Evolutionary conservation across 2,888 invertebrate genomes (phyloP), one percentile per base, ranked within the genome.

Genomic region (Bugula neritina): DNA sequence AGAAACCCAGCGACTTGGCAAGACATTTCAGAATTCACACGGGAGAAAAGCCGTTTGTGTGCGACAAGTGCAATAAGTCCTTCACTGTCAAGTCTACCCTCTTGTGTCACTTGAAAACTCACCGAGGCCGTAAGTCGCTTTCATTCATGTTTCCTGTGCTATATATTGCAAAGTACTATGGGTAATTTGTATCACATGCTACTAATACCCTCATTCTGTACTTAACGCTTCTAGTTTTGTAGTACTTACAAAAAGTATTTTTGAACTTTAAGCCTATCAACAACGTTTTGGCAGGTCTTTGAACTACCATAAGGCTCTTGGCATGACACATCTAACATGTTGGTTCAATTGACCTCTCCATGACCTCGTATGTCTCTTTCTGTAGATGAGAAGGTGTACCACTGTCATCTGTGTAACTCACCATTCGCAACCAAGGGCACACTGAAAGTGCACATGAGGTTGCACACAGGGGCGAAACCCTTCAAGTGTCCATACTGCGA

Each of bases 401-500:
- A 78, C 71, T 85, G 85, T 74, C 84, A 84, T 73, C 78, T 84
- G 0, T 85, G 85, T 75, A 74, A 75, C 54, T 81, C 83, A n/a
- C 74, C 79, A 73, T 85, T 85, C 75, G 81, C 84, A 31, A 84
- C 84, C 1, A 84, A 84, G 74, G 84, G 85, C 70, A 82, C 80
- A 72, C 77, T 84, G 29, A 83, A 84, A 73, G 84, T 84, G 21
- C 85, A 85, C 76, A 82, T 84, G 82, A 75, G 84, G n/a, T 77
- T 84, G 1, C 84, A 85, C 75, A 84, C 83, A 17, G 82, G 92
- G 1, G 87, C 89, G 43, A 93, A 92, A 81, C 93, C 94, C 0
- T 94, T 91, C 84, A 87, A 87, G 71, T 96, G 96, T 84, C 91
- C 91, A 0, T 54, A 70, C 23, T 96, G 95, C 80, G 85, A 86